Evolutionary conservation across 2,888 invertebrate species (phyloP), one percentile per base, ranked within the genome.

Genomic region (Zygaena filipendulae): DNA sequence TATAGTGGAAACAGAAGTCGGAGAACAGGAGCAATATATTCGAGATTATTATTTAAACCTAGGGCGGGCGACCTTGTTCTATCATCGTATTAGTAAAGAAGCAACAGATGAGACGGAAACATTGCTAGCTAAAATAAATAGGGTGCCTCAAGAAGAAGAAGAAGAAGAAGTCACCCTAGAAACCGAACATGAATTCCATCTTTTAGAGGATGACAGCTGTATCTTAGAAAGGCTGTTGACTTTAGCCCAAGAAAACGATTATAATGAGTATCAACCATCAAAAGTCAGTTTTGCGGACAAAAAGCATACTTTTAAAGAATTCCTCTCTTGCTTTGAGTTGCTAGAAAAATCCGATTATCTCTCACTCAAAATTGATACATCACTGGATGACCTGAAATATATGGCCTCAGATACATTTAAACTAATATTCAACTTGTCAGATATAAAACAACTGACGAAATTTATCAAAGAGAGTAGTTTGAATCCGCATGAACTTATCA

Each of bases 401-500:
- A 45, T 79, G 25, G 64, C 72, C 6, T 43, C 55, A n/a, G 52
- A 67, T 27, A 61, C 56, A 22, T 64, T 59, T 45, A 74, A 55
- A 68, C 83, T 62, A 47, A 72, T 57, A 70, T 87, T 56, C 51
- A 81, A 40, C 38, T 49, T 74, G 20, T 49, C 52, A 9, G 43
- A 71, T 32, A 30, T 62, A 3, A 40, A 46, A 7, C 38, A 40
- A 31, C 41, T 77, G 13, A 52, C 56, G n/a, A 33, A 42, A 23
- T 59, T 57, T 29, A 40, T 75, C 1, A 61, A 47, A 40, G 46
- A 48, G 23, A 66, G 72, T 43, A 53, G 54, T 22, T 49, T 75
- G 12, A 60, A 72, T 28, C 81, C 87, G 20, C 83, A 84, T 45
- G 87, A 88, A 51, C 71, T 94, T 13, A 82, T 93, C 39, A 84